Base-by-base conservation (phyloP, 2,113 vertebrate species). In the Furnarius figulus region DNA sequence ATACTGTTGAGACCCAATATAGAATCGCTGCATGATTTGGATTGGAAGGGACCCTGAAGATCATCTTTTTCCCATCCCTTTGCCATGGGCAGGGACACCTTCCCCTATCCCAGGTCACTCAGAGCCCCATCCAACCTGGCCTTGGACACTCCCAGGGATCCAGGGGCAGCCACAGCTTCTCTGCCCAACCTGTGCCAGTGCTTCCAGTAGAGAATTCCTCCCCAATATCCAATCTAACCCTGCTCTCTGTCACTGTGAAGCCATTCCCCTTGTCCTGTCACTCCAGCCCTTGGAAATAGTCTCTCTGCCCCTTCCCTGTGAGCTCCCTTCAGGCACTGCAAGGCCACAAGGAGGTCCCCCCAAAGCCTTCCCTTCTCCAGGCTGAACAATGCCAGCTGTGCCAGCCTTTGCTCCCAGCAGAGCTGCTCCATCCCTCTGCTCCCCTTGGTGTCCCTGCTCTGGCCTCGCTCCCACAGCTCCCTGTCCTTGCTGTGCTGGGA, bases 121-220 rank as follows among this genome's bases (percentile, higher is more conserved):
- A 2, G 0, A 75, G 33, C 28, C 7, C 23, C 19, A 39, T 59
- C 53, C 46, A 67, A 0, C 15, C 53, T 53, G 33, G 23, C 19
- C 33, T 67, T 0, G 3, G 0, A 12, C 46, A 46, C 28, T 46
- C 0, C 12, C 70, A 68, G 28, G 20, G 20, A 75, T n/a, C 40
- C 40, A 40, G n/a, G 7, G 7, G 28, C 53, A 82, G 52, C 33
- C 70, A 39, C 77, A 89, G 61, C 23, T 82, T 0, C 33, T 59
- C 52, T 74, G 61, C 33, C 3, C 0, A 59, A 3, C 37, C 33
- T 89, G 12, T 59, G 44, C 19, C 61, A 59, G 68, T 37, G 28
- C 33, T 52, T 33, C 42, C 4, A 50, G 37, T 6, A 2, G 80
- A 23, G 0, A 58, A 44, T 44, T 89, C 3, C 37, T 50, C 44